A percentile compares a stretch with the other conserved stretches of the same genome.
Conservation (phyloP, 2,888 invertebrate species). For the Mesorhabditis spiculigera region DNA sequence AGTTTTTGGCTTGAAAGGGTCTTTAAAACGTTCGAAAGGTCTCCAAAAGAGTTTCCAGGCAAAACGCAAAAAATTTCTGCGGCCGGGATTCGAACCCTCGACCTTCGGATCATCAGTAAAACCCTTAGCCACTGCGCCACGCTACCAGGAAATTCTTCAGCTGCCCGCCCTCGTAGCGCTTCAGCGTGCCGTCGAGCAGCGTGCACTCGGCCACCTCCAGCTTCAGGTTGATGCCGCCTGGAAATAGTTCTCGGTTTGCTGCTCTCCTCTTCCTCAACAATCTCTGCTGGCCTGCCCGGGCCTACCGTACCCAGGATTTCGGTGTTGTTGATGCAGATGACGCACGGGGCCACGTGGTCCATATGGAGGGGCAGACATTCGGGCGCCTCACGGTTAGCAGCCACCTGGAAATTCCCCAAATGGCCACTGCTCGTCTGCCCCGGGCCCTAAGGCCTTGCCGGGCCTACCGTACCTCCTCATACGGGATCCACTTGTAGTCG, state of each 20-base stretch:
- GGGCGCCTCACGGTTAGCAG: no score
- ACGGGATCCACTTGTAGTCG: slow-evolving; percentile 36
- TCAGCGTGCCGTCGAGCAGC: slow-evolving; percentile 21
- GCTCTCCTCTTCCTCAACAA: no score
- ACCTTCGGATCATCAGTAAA: no score
- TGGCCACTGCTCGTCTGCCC: no score
- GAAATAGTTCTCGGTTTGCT: neutral
- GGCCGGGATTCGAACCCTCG: no score
- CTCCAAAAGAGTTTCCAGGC: neutral
- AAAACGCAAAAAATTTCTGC: neutral
- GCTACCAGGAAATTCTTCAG: slow-evolving; percentile 23
- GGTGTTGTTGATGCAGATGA: slow-evolving; percentile 20
- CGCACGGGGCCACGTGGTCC: slow-evolving; percentile 33
- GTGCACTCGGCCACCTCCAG: neutral
- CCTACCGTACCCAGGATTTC: slow-evolving; percentile 19
- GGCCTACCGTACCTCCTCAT: slow-evolving; percentile 15
- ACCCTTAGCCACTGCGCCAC: neutral
- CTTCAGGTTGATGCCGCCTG: slow-evolving; percentile 1
- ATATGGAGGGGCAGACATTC: slow-evolving; percentile 27
- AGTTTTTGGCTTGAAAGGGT: no score
- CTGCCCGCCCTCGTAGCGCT: slow-evolving; percentile 27
- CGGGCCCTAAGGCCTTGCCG: no score
- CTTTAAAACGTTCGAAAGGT: neutral
- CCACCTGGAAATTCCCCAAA: no score
- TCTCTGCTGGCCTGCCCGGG: no score